Base-by-base conservation (phyloP, 2,888 invertebrate genomes). In the Pseudeuparius sepicola region DNA sequence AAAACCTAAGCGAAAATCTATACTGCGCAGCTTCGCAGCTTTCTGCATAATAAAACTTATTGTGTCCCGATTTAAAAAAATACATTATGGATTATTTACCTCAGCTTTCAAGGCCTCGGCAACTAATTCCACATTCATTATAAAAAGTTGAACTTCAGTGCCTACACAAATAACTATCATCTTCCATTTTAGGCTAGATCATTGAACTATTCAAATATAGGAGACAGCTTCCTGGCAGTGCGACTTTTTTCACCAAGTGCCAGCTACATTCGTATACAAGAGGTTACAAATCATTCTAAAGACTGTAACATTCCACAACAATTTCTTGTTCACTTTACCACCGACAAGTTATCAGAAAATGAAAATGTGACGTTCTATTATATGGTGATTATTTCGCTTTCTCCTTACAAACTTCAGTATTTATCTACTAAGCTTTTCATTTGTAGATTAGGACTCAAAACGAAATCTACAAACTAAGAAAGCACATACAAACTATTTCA, bases 391-490 rank as follows among this genome's bases (percentile, higher is more conserved):
- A n/a, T n/a, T n/a, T n/a, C n/a, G n/a, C n/a, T n/a, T n/a, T n/a
- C n/a, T n/a, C n/a, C n/a, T n/a, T n/a, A n/a, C n/a, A n/a, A n/a
- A n/a, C n/a, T n/a, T n/a, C 10, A 25, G 26, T 9, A 9, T 25
- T 29, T 29, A 29, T 10, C 13, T 11, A n/a, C 5, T 28, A 25
- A 32, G 12, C 27, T 5, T 27, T 9, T 11, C n/a, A 32, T 11
- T 55, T 57, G 24, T 33, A 63, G 63, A 45, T 63, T 12, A 59
- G 59, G 47, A 55, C 60, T 14, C 45, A 53, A 37, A 52, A 54
- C 16, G 50, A 54, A 35, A 50, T 63, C 23, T 39, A 53, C 34
- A 53, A 58, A 44, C 40, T 56, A 18, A 45, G 50, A 10, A 54
- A 52, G 39, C 37, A 57, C 7, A 41, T 44, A 3, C 56, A 57